phyloP scores from a whole-genome alignment of 2,888 invertebrate genomes.

The Himalopsyche tibetana region DNA sequence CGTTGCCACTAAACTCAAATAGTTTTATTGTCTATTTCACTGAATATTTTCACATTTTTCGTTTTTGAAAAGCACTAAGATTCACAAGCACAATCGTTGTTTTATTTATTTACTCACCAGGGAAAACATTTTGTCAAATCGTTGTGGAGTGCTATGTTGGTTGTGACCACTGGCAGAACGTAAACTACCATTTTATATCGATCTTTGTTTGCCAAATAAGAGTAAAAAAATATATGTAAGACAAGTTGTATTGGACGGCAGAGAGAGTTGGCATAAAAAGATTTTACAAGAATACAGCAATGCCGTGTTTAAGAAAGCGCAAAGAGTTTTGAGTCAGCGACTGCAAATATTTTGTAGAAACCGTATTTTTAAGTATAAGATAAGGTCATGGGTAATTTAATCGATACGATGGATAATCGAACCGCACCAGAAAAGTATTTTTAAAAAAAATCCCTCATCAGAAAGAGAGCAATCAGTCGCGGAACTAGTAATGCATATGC shows the following conservation, averaged over 20 bases:
- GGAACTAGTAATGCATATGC: too few species aligned
- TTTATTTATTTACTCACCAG: slow-evolving; percentile 50
- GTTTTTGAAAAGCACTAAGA: neutral
- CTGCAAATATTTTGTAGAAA: neutral
- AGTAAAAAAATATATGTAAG: slow-evolving; percentile 43
- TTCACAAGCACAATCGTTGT: slow-evolving; percentile 37
- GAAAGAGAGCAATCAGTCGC: too few species aligned
- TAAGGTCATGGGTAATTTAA: too few species aligned
- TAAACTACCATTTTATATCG: slow-evolving; percentile 51
- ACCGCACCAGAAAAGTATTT: too few species aligned
- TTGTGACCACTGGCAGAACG: slow-evolving; percentile 39
- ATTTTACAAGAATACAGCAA: neutral
- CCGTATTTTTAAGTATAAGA: too few species aligned
- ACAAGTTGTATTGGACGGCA: neutral
- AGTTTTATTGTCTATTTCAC: neutral
- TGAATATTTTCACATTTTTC: slow-evolving; percentile 1
- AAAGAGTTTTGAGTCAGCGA: slow-evolving; percentile 13
- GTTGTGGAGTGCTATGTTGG: slow-evolving; percentile 22
- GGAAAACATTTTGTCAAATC: slow-evolving; percentile 53
- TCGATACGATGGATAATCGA: too few species aligned
- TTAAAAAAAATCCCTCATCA: too few species aligned
- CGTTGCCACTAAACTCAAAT: neutral
- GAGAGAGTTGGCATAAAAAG: slow-evolving; percentile 38
- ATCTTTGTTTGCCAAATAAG: slow-evolving; percentile 43
- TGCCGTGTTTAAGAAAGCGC: slow-evolving; percentile 32